Conservation (phyloP, 2,888 invertebrate genomes). For the Aplocera efformata region DNA sequence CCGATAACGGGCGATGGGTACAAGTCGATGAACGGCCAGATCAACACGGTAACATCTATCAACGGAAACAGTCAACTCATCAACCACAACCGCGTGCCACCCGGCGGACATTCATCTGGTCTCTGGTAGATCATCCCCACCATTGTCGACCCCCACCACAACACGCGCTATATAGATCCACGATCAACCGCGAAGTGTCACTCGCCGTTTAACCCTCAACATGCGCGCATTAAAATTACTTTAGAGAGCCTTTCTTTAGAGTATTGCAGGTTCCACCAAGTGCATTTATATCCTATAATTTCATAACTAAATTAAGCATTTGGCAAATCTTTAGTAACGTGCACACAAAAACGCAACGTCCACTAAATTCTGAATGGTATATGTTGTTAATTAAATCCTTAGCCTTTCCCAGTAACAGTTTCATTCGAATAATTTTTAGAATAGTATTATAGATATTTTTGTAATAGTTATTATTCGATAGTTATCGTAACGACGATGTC, state of each 20-base stretch:
- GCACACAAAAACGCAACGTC: constrained; percentile 39
- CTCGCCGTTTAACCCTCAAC: constrained; percentile 28
- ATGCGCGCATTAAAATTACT: constrained; percentile 34
- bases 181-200: constrained; percentile 28
- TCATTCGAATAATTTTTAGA: constrained; percentile 71
- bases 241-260: constrained; percentile 19
- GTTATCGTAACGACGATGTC: constrained; percentile 54
- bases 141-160: constrained; percentile 30
- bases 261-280: constrained; percentile 36
- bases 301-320: constrained; percentile 55
- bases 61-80: constrained; percentile 65
- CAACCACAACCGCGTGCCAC: constrained; percentile 82
- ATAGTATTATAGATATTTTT: constrained; percentile 78
- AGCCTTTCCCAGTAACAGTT: constrained; percentile 73
- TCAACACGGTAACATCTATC: constrained; percentile 72
- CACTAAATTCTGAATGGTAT: constrained; percentile 62
- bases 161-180: constrained; percentile 31
- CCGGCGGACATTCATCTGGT: constrained; percentile 85
- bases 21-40: constrained; percentile 80
- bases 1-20: constrained; percentile 81
- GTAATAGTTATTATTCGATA: constrained; percentile 74
- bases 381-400: constrained; percentile 76
- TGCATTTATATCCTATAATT: constrained; percentile 59
- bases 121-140: constrained; percentile 80
- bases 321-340: constrained; percentile 45